These are phyloP conservation scores for Parauchenoglanis punctatus DNA, from an alignment of 2,797 vertebrate species.

Conservation along the genomic window DNA sequence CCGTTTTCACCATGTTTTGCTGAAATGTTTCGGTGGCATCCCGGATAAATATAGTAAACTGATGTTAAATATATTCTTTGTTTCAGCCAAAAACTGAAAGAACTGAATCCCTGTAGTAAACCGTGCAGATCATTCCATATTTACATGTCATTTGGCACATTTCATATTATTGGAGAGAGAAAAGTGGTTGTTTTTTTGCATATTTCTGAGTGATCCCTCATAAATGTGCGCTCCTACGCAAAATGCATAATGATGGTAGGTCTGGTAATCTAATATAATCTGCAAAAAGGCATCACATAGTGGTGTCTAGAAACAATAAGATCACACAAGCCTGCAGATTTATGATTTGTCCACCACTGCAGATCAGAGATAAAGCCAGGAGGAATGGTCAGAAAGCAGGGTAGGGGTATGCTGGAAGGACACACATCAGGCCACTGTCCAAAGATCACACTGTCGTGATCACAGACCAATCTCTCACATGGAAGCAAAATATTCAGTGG, in stretches of 20 bases:
- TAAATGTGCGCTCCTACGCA: background rate
- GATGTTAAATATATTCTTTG: no score
- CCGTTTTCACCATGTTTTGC: background rate
- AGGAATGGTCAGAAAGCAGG: background rate
- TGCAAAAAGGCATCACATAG: no score
- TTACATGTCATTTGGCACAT: background rate
- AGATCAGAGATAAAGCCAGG: slow-evolving; percentile 46
- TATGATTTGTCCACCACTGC: slow-evolving; percentile 36
- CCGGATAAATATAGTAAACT: background rate
- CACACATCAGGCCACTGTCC: slow-evolving; percentile 57
- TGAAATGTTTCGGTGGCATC: background rate
- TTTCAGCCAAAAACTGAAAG: no score
- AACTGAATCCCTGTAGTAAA: no score
- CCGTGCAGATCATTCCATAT: background rate
- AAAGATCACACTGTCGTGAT: slow-evolving; percentile 58
- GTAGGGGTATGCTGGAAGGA: slow-evolving; percentile 46
- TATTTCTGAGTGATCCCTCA: background rate
- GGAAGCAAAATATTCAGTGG: slow-evolving; percentile 26
- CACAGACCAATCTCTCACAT: slow-evolving; percentile 53
- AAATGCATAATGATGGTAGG: background rate
- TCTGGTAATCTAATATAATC: background rate
- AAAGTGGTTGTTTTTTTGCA: background rate
- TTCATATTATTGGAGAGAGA: background rate
- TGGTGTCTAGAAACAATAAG: no score
- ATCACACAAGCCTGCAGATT: slow-evolving; percentile 58